These are phyloP conservation scores for Ardeotis arabs DNA, from an alignment of 2,113 vertebrate genomes.

Conservation along the genomic window DNA sequence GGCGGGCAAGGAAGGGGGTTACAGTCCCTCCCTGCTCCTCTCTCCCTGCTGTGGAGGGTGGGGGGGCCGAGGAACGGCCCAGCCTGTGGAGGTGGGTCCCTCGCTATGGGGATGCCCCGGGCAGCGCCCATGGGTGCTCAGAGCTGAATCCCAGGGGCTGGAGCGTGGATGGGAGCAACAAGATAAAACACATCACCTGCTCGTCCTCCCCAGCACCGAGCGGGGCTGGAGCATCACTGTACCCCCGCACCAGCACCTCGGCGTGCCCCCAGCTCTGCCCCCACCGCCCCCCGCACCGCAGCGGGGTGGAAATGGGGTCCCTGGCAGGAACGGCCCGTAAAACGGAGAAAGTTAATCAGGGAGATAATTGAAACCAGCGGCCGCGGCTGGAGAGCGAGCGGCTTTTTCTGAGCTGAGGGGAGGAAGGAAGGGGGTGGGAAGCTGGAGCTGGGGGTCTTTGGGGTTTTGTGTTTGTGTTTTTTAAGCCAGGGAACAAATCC, in stretches of 20 bases:
- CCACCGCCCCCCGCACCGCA: background rate
- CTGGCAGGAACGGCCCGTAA: background rate
- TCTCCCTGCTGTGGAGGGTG: background rate
- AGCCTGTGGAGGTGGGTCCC: slow-evolving; percentile 2
- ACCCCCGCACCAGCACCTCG: background rate
- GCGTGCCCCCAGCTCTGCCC: background rate
- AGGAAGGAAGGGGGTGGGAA: background rate
- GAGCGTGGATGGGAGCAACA: fast-evolving
- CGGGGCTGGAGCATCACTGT: fast-evolving
- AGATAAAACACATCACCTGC: background rate
- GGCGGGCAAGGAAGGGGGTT: background rate
- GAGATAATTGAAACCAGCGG: slow-evolving; percentile 48
- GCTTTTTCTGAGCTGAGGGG: background rate
- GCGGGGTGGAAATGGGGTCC: background rate
- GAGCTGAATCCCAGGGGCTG: background rate
- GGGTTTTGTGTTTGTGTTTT: background rate
- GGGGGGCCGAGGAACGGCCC: background rate
- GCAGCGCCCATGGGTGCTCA: background rate
- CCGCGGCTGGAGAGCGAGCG: background rate
- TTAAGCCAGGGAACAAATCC: slow-evolving; percentile 26
- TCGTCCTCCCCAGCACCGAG: background rate
- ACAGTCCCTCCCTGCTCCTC: background rate
- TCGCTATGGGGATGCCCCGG: background rate
- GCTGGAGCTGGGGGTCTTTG: background rate
- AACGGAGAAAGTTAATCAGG: slow-evolving; percentile 15